Evolutionary conservation across 2,797 vertebrate genomes (phyloP).

Genomic region (Meriones psammophilus): DNA sequence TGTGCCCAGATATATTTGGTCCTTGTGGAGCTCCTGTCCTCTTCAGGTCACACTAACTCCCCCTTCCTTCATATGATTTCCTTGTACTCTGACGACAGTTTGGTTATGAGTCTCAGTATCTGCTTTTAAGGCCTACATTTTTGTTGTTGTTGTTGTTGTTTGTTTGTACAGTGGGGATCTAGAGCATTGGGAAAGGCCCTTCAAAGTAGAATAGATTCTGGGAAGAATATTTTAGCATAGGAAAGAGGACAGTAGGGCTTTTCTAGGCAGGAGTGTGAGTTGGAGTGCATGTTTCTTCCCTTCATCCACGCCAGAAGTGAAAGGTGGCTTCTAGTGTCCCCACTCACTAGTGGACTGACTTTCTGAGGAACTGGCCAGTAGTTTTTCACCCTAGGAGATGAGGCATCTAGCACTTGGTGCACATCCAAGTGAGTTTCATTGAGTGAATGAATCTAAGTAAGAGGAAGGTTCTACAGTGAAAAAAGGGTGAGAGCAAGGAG

Average conservation of each 20-base stretch:
- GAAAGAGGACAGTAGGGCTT: not conserved
- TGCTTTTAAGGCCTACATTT: not conserved
- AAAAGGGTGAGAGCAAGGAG: conserved; percentile 8
- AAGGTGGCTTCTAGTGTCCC: not conserved
- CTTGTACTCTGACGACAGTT: too few species aligned
- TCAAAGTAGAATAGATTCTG: conserved; percentile 21
- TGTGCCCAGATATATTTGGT: too few species aligned
- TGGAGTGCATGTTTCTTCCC: not conserved
- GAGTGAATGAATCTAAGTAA: conserved; percentile 21
- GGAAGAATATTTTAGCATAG: not conserved
- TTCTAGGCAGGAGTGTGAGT: not conserved
- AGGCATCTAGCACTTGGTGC: not conserved
- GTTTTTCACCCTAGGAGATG: not conserved
- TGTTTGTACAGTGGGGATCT: conserved; percentile 45
- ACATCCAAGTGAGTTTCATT: not conserved
- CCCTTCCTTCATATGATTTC: too few species aligned
- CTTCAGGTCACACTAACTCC: too few species aligned
- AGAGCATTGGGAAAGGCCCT: not conserved
- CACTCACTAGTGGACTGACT: not conserved
- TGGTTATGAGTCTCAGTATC: too few species aligned
- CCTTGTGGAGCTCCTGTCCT: too few species aligned
- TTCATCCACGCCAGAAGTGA: not conserved
- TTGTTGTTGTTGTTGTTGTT: not conserved
- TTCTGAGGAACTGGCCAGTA: not conserved
- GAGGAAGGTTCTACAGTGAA: not conserved